Percentiles rank a stretch among this genome's conserved stretches.
These are phyloP conservation scores for Regulus satrapa DNA, from an alignment of 2,113 vertebrate species.

Conservation along the genomic window DNA sequence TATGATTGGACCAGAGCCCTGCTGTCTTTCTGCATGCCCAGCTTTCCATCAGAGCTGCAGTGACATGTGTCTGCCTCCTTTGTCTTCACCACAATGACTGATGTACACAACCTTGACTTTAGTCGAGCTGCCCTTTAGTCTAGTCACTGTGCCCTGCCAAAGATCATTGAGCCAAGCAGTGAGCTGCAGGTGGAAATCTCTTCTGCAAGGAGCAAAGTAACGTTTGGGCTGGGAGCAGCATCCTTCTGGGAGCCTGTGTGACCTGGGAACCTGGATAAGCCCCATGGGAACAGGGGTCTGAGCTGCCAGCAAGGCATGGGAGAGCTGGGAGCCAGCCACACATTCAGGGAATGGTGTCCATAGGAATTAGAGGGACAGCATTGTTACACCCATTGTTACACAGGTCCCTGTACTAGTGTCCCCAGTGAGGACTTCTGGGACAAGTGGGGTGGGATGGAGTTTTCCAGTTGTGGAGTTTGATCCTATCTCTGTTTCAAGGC, in stretches of 20 bases:
- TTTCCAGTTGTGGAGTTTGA: not conserved
- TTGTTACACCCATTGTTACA: not conserved
- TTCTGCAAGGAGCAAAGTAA: not conserved
- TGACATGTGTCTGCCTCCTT: not conserved
- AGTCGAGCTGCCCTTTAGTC: not conserved
- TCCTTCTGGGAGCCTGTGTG: not conserved
- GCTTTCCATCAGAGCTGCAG: not conserved
- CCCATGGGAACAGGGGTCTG: not conserved
- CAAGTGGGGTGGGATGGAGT: not conserved
- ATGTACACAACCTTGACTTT: not conserved
- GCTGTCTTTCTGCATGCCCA: not conserved
- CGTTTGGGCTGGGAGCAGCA: not conserved
- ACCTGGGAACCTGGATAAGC: not conserved
- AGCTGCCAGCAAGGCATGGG: not conserved
- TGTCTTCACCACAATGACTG: not conserved
- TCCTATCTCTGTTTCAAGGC: not conserved
- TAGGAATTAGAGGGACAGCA: not conserved
- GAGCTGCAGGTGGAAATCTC: not conserved
- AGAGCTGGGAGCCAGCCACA: not conserved
- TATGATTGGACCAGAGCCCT: not conserved
- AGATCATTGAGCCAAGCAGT: not conserved
- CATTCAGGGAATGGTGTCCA: not conserved
- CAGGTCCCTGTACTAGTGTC: not conserved
- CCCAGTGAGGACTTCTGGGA: fast-evolving
- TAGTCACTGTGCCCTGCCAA: not conserved